Base-by-base conservation (phyloP, 1,140 invertebrate genomes). In the Drosophila sucinea region DNA sequence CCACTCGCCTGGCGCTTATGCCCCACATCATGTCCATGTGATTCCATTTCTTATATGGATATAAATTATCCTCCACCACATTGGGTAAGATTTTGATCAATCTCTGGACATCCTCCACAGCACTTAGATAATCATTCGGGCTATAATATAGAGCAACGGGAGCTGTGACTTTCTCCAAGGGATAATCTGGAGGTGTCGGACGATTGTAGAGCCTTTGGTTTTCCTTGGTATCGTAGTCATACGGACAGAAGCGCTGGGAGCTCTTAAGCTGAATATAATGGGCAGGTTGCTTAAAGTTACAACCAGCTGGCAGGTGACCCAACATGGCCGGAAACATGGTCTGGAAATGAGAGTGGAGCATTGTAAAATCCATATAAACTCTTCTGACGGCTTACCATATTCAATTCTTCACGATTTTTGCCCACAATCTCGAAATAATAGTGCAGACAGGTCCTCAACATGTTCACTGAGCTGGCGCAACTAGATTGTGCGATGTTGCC, bases 111-210 rank as follows among this genome's bases (percentile, higher is more conserved):
- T 95, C 95, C 25, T 80, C 76, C 1, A 93, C 91, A 57, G 94
- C 92, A 2, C 93, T 93, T 0, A 97, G 86, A 72, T 94, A 95
- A 84, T 98, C 97, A 72, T 95, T 95, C 32, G 94, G 93, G 10
- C 94, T 94, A 75, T 95, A 96, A 85, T 95, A 95, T 3, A 97
- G 78, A 29, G 94, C 94, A 1, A 96, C 93, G 0, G 95, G 95
- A 0, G 94, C 92, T 0, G 91, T 94, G 1, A 96, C 92, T 29
- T 93, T 94, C 1, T 87, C 82, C 1, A 96, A 69, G 60, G 94
- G 78, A 81, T 96, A 96, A 0, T 90, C 74, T 1, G 94, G 94
- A 10, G 95, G 94, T 11, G 60, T 87, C 0, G 72, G 3, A 32
- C 80, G 89, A 0, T 92, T 91, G 68, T 95, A 95, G 0, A 84